Percentiles rank a stretch among this genome's conserved stretches.
Evolutionary conservation across 2,888 invertebrate genomes (phyloP).

Genomic region (Stenoptilia bipunctidactyla): DNA sequence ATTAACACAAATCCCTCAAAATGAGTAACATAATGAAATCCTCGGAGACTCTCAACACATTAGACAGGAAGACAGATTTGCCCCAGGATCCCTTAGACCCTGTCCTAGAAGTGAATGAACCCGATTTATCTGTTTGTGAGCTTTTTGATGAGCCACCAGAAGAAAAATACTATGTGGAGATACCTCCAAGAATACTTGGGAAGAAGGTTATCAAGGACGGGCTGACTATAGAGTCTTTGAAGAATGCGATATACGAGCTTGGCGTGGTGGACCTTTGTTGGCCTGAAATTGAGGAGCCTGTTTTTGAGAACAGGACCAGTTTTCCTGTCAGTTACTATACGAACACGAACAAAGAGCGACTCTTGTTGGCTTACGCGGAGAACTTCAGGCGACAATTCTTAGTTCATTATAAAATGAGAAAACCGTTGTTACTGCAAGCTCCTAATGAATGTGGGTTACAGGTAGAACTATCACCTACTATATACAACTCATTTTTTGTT

Average conservation of each 20-base stretch:
- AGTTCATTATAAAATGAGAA: constrained; percentile 68
- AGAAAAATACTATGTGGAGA: constrained; percentile 38
- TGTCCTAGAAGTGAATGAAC: constrained; percentile 54
- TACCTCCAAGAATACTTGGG: constrained; percentile 45
- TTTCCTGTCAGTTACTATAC: constrained; percentile 77
- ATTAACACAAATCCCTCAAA: too few relatives aligned
- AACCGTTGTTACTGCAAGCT: constrained; percentile 77
- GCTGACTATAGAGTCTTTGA: constrained; percentile 64
- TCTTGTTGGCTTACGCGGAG: constrained; percentile 80
- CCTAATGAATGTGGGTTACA: constrained; percentile 84
- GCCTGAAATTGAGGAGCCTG: constrained; percentile 68
- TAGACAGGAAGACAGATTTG: constrained; percentile 34
- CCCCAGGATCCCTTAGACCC: constrained; percentile 43
- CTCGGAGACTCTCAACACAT: too few relatives aligned
- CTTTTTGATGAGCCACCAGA: constrained; percentile 34
- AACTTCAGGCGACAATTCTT: constrained; percentile 82
- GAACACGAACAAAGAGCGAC: constrained; percentile 77
- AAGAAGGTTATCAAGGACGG: constrained; percentile 37
- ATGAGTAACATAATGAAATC: too few relatives aligned
- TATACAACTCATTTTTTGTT: background rate
- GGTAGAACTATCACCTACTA: too few relatives aligned
- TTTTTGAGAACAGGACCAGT: constrained; percentile 69
- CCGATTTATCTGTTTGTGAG: constrained; percentile 7
- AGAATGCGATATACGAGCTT: constrained; percentile 71
- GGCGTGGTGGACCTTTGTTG: constrained; percentile 75